Evolutionary conservation across 2,888 invertebrate genomes (phyloP).

Genomic region (Gandaritis pyraliata): DNA sequence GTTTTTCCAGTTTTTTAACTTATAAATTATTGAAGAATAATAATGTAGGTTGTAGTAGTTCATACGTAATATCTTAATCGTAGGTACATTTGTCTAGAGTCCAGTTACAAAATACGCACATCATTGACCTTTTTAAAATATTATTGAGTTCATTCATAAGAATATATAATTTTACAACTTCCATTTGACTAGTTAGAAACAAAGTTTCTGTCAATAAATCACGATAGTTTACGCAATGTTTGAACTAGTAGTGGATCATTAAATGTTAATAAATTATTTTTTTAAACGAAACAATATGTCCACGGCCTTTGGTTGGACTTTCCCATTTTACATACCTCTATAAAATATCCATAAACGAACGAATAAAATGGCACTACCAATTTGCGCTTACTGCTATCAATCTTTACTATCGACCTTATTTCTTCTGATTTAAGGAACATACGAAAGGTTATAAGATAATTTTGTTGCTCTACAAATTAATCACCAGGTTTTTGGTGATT

Average conservation of each 20-base stretch:
- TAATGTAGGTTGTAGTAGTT: no score
- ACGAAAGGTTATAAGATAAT: conserved; percentile 22
- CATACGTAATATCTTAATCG: no score
- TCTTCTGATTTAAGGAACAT: conserved; percentile 28
- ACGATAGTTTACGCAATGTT: conserved; percentile 37
- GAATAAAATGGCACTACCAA: conserved; percentile 51
- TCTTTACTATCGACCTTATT: conserved; percentile 46
- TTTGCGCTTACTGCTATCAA: conserved; percentile 35
- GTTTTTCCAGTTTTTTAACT: no score
- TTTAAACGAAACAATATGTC: conserved; percentile 61
- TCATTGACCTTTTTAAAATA: conserved; percentile 7
- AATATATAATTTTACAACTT: conserved; percentile 32
- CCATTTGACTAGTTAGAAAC: conserved; percentile 30
- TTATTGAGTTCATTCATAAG: conserved; percentile 15
- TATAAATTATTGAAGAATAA: no score
- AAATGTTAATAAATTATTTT: conserved; percentile 50
- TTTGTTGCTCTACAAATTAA: conserved; percentile 61
- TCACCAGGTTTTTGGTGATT: conserved; percentile 63
- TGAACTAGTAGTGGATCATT: conserved; percentile 47
- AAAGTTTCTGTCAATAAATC: conserved; percentile 41
- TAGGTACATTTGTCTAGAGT: neutral
- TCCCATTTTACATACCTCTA: conserved; percentile 64
- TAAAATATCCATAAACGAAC: conserved; percentile 62
- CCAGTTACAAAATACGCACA: neutral
- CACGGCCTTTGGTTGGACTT: conserved; percentile 66